Conservation (phyloP, 2,113 vertebrate genomes). For the Amphilophus citrinellus region DNA sequence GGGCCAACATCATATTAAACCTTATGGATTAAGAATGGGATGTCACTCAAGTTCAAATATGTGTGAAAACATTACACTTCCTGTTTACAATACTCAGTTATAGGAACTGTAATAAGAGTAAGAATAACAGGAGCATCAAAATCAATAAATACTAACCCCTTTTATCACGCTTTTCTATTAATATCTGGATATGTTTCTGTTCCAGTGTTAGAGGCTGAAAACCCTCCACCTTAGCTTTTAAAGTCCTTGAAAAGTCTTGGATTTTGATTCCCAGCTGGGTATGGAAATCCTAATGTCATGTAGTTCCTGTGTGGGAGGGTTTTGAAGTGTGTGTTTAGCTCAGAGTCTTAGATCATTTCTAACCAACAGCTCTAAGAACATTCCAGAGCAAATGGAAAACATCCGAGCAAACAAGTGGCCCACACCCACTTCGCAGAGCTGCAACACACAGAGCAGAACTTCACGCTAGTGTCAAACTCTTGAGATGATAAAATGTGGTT, state of each 20-base stretch:
- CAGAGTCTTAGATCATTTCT: slow-evolving; percentile 27
- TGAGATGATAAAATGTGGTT: background rate
- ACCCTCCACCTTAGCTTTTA: accelerated
- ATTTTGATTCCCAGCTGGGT: background rate
- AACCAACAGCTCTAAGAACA: slow-evolving; percentile 60
- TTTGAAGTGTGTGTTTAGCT: slow-evolving; percentile 19
- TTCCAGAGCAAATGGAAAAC: slow-evolving; percentile 77
- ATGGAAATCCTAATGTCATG: slow-evolving; percentile 10
- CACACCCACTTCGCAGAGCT: slow-evolving; percentile 60
- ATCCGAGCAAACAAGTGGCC: slow-evolving; percentile 62
- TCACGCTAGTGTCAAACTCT: background rate
- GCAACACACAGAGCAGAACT: slow-evolving; percentile 33
- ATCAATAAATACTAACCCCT: background rate
- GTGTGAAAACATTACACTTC: background rate
- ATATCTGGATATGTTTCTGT: background rate
- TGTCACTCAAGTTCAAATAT: too few relatives aligned
- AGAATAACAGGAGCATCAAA: background rate
- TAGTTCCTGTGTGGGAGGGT: slow-evolving; percentile 41
- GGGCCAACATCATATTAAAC: too few relatives aligned
- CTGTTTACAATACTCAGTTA: background rate
- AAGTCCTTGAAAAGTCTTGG: background rate
- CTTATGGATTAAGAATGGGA: too few relatives aligned
- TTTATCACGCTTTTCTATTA: background rate
- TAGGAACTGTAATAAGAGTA: background rate
- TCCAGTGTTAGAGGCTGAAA: background rate